Evolutionary conservation across 2,888 invertebrate genomes (phyloP).

Genomic region (Lumbricus terrestris): DNA sequence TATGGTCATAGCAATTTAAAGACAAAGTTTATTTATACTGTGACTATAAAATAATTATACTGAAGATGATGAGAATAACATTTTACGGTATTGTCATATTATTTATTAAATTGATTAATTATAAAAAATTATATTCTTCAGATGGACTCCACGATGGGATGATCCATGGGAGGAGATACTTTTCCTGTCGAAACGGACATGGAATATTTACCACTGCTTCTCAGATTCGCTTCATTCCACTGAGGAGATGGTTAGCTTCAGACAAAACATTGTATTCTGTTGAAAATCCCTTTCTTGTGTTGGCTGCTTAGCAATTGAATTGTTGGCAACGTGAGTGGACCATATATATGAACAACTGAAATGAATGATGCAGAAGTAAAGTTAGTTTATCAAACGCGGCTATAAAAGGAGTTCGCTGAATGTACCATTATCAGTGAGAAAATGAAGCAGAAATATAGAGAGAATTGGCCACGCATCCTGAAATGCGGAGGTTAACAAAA

Average conservation of each 20-base stretch:
- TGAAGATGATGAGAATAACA: neutral
- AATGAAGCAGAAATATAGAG: too few species aligned
- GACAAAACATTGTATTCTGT: neutral
- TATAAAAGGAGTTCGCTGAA: too few species aligned
- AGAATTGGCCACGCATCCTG: too few species aligned
- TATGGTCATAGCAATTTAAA: neutral
- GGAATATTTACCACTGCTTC: slow-evolving; percentile 54
- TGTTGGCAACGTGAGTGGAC: neutral
- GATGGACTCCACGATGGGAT: slow-evolving; percentile 55
- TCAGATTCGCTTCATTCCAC: slow-evolving; percentile 51
- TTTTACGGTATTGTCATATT: neutral
- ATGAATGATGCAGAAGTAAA: neutral
- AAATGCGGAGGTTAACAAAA: too few species aligned
- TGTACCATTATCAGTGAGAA: too few species aligned
- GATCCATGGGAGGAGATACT: slow-evolving; percentile 52
- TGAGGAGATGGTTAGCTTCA: slow-evolving; percentile 48
- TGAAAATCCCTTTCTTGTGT: neutral
- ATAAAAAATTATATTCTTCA: slow-evolving; percentile 38
- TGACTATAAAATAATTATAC: neutral
- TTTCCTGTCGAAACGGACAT: slow-evolving; percentile 48
- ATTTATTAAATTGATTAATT: neutral
- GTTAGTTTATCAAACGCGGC: neutral
- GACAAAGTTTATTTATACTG: neutral
- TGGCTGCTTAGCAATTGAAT: neutral
- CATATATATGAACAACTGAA: neutral